Evolutionary conservation across 2,888 invertebrate species (phyloP).

Genomic region (Ophioninae sp.): DNA sequence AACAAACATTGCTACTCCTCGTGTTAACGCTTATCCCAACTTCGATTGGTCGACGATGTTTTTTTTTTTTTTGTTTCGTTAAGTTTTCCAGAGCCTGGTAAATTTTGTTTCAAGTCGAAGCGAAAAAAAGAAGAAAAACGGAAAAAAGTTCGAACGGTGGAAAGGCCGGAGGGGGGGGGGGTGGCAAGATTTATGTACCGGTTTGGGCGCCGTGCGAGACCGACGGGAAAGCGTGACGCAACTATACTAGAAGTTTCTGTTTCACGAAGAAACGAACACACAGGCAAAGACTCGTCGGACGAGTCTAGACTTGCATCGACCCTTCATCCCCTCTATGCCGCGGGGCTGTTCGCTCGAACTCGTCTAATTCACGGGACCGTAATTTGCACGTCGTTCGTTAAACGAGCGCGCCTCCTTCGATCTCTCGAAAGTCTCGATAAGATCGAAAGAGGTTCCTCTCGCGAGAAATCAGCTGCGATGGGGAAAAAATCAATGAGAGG

Average conservation of each 20-base stretch:
- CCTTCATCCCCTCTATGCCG: background rate
- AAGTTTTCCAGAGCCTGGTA: background rate
- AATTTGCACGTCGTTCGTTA: slow-evolving; percentile 6
- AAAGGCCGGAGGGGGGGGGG: too few species aligned
- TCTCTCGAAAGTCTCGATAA: too few species aligned
- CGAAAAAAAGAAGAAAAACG: background rate
- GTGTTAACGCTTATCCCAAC: background rate
- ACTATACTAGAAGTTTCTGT: slow-evolving; percentile 42
- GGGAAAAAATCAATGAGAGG: background rate
- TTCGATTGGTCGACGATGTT: background rate
- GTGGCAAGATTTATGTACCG: background rate
- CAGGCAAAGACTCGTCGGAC: slow-evolving; percentile 27
- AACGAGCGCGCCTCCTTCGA: too few species aligned
- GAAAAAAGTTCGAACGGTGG: too few species aligned
- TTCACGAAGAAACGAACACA: slow-evolving; percentile 5
- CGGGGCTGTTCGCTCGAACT: background rate
- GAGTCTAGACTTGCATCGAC: slow-evolving; percentile 9
- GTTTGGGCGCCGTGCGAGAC: background rate
- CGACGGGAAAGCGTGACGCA: slow-evolving; percentile 43
- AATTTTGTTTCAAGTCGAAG: background rate
- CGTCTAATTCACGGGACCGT: background rate
- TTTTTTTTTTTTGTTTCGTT: background rate
- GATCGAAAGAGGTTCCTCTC: too few species aligned
- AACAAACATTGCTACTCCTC: background rate
- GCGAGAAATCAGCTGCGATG: too few species aligned